Percentiles rank a stretch among this genome's conserved stretches.
phyloP scores from a whole-genome alignment of 2,888 invertebrate species.

The Protula sp. region DNA sequence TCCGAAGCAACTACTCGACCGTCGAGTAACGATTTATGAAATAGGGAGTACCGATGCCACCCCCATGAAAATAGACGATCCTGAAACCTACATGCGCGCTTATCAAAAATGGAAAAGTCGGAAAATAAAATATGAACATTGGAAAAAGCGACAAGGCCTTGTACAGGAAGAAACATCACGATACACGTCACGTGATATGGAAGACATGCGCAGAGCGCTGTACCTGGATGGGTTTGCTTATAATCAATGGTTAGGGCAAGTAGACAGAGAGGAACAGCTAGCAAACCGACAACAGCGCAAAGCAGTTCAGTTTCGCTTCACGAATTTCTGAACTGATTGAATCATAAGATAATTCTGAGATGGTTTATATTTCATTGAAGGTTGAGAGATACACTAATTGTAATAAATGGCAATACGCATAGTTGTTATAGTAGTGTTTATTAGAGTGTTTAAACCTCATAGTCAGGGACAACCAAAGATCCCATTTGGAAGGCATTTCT shows the following conservation, averaged over 20 bases:
- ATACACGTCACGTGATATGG: background rate
- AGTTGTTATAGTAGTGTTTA: too few species aligned
- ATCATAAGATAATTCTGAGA: too few species aligned
- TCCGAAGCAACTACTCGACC: background rate
- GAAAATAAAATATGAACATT: background rate
- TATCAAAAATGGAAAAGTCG: background rate
- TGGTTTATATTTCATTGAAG: too few species aligned
- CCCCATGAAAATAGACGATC: background rate
- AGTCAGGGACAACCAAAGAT: too few species aligned
- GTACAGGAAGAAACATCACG: background rate
- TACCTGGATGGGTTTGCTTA: background rate
- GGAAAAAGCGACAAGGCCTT: background rate
- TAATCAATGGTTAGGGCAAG: background rate
- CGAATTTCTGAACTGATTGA: too few species aligned
- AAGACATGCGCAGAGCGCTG: background rate
- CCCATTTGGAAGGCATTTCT: too few species aligned
- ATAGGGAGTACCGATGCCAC: background rate
- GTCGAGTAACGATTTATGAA: background rate
- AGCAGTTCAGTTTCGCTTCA: too few species aligned
- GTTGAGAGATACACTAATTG: too few species aligned
- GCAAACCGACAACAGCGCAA: too few species aligned
- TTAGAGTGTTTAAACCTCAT: too few species aligned
- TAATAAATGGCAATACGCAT: too few species aligned
- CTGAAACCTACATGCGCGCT: background rate
- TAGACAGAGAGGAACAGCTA: background rate